Conservation (phyloP, 2,113 vertebrate species). For the Ceuthmochares aereus region DNA sequence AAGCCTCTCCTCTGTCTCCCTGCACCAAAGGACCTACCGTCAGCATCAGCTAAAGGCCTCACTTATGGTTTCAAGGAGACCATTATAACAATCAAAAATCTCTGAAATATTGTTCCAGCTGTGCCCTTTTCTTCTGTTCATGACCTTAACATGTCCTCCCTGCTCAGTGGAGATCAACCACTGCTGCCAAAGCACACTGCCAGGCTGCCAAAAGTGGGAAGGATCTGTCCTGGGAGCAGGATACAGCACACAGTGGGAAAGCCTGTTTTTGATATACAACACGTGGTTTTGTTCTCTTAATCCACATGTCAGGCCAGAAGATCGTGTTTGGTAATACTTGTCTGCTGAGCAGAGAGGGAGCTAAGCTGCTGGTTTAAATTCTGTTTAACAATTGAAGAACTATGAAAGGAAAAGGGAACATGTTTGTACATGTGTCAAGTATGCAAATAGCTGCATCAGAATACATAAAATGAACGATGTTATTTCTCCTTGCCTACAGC, state of each 20-base stretch:
- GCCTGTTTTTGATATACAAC: background rate
- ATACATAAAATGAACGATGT: background rate
- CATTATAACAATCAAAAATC: background rate
- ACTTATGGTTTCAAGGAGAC: background rate
- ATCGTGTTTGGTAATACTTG: background rate
- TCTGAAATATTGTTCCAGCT: background rate
- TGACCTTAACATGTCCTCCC: fast-evolving
- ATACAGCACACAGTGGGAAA: fast-evolving
- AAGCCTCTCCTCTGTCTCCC: background rate
- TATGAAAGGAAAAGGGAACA: background rate
- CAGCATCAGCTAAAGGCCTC: background rate
- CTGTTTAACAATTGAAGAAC: background rate
- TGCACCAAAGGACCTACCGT: background rate
- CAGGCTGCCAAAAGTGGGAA: background rate
- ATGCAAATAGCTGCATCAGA: background rate
- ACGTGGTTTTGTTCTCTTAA: background rate
- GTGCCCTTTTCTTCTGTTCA: background rate
- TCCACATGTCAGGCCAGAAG: background rate
- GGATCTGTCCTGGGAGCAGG: background rate
- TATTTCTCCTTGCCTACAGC: no score
- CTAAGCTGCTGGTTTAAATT: background rate
- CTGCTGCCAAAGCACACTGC: background rate
- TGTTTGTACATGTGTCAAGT: background rate
- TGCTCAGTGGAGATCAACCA: background rate
- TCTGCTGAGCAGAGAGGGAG: background rate